These are phyloP conservation scores for Prietella phreatophila DNA, from an alignment of 2,113 vertebrate species.

Conservation along the genomic window DNA sequence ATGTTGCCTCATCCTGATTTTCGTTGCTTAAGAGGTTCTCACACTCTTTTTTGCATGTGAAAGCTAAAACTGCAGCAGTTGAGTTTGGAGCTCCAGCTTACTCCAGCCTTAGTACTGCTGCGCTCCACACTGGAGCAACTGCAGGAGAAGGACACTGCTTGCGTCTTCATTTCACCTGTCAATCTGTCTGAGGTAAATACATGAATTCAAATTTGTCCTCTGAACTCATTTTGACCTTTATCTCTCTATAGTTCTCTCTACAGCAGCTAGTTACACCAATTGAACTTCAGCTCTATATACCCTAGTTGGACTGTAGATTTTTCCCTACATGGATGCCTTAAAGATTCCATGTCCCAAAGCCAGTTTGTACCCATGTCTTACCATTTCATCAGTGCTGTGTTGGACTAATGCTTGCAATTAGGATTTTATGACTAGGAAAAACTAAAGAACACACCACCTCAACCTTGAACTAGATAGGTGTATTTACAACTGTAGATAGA, in stretches of 20 bases:
- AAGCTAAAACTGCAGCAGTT: conserved; percentile 91
- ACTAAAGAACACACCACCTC: too few species aligned
- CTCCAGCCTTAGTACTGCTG: conserved; percentile 86
- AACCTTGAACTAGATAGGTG: too few species aligned
- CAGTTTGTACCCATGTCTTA: not conserved
- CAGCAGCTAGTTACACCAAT: not conserved
- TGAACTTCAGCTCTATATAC: not conserved
- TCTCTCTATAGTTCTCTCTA: not conserved
- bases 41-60: not conserved
- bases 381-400: not conserved
- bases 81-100: conserved; percentile 87
- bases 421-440: not conserved
- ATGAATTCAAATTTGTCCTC: not conserved
- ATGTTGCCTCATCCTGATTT: not conserved
- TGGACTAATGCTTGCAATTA: not conserved
- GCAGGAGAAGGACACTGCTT: conserved; percentile 90
- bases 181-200: conserved; percentile 87
- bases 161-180: conserved; percentile 91
- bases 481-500: too few species aligned
- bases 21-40: not conserved
- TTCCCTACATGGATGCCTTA: not conserved
- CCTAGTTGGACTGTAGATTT: not conserved
- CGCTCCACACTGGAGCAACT: conserved; percentile 90
- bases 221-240: not conserved
- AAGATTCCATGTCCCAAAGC: not conserved